A percentile compares a stretch with the other conserved stretches of the same genome.
These are phyloP conservation scores for Andrena dorsata DNA, from an alignment of 2,888 invertebrate genomes.

Conservation along the genomic window DNA sequence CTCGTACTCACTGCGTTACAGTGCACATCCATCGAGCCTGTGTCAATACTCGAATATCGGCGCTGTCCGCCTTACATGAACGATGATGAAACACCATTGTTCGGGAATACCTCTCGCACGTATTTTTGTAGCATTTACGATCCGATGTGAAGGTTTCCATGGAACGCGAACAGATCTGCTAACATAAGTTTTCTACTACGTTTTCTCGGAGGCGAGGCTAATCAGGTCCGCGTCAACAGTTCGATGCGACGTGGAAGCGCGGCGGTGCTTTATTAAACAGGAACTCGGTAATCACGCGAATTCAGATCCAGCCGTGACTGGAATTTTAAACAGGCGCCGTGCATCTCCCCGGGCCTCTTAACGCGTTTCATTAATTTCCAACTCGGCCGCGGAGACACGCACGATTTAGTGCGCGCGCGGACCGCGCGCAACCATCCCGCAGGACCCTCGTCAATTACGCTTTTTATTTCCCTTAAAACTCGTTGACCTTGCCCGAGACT, in stretches of 20 bases:
- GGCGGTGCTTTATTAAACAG: conserved; percentile 22
- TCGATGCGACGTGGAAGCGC: neutral
- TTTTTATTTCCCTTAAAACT: conserved; percentile 59
- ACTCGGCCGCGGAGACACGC: conserved; percentile 45
- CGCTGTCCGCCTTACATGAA: conserved; percentile 16
- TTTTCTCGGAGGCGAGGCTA: neutral
- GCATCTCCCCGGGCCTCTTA: conserved; percentile 1
- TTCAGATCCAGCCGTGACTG: conserved; percentile 20
- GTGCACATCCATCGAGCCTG: conserved; percentile 11
- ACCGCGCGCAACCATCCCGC: conserved; percentile 22
- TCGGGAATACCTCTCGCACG: neutral
- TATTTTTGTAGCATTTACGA: neutral
- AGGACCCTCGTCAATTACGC: conserved; percentile 54
- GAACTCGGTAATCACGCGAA: conserved; percentile 26
- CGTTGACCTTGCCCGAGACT: conserved; percentile 61
- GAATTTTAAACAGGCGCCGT: conserved; percentile 54
- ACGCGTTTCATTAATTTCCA: conserved; percentile 63
- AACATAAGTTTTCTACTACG: no score
- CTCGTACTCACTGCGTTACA: conserved; percentile 17
- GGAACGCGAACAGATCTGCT: no score
- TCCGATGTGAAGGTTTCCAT: no score
- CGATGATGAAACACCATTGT: conserved; percentile 3
- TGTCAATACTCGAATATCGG: conserved; percentile 29
- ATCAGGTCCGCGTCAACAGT: neutral
- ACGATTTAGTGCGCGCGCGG: conserved; percentile 46